phyloP scores from a whole-genome alignment of 1,140 invertebrate species.

The Musca domestica region DNA sequence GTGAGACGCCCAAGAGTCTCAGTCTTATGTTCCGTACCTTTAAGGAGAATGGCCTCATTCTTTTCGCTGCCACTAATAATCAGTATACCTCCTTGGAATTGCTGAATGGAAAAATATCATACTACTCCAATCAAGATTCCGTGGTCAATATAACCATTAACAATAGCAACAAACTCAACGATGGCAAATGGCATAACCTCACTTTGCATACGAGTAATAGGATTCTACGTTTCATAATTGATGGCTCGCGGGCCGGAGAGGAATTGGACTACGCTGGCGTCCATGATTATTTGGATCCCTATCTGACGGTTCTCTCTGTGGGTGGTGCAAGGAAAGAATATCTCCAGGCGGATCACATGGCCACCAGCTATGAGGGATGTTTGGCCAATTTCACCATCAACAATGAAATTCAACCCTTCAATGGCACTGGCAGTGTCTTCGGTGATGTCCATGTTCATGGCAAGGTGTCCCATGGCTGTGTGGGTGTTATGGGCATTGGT shows the following conservation, averaged over 20 bases:
- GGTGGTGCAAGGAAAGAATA: slow-evolving; percentile 69
- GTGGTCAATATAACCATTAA: slow-evolving; percentile 77
- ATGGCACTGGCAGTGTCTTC: slow-evolving; percentile 80
- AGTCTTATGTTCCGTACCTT: slow-evolving; percentile 81
- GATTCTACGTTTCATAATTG: slow-evolving; percentile 68
- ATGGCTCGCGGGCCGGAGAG: slow-evolving; percentile 71
- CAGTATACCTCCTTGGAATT: slow-evolving; percentile 83
- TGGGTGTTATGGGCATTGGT: slow-evolving; percentile 69
- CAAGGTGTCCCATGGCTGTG: slow-evolving; percentile 67
- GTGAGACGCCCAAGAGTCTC: slow-evolving; percentile 66
- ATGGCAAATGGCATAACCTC: slow-evolving; percentile 85
- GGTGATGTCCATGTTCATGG: slow-evolving; percentile 66
- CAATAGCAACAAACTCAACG: slow-evolving; percentile 61
- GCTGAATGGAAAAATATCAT: slow-evolving; percentile 67
- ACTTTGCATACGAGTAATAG: slow-evolving; percentile 69
- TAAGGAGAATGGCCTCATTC: slow-evolving; percentile 71
- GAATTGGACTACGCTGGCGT: slow-evolving; percentile 79
- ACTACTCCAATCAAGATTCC: slow-evolving; percentile 72
- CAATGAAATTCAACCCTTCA: slow-evolving; percentile 84
- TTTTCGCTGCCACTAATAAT: slow-evolving; percentile 82
- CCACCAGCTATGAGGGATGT: slow-evolving; percentile 79
- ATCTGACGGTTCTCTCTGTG: slow-evolving; percentile 73
- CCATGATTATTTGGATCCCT: slow-evolving; percentile 89
- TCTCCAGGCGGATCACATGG: slow-evolving; percentile 54
- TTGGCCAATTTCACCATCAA: slow-evolving; percentile 86